Conservation (phyloP, 2,888 invertebrate genomes). For the Aspidiotus destructor region DNA sequence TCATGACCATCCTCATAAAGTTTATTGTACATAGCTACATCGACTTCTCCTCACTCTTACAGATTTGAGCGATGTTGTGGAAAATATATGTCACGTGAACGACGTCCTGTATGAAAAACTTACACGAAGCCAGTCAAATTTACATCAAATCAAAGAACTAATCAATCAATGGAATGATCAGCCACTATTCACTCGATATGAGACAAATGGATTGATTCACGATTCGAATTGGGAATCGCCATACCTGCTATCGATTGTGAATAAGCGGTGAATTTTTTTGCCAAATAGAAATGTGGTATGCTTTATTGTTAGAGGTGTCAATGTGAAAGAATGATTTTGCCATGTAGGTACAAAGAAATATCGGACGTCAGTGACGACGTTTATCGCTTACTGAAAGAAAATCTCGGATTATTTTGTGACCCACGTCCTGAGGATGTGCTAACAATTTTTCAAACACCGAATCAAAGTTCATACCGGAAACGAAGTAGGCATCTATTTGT, state of each 20-base stretch:
- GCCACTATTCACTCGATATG: constrained; percentile 21
- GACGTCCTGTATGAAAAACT: constrained; percentile 15
- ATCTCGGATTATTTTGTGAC: constrained; percentile 61
- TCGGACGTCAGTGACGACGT: constrained; percentile 50
- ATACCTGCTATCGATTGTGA: constrained; percentile 13
- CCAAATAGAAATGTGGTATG: neutral
- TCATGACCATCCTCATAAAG: no score
- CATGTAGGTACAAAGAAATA: constrained; percentile 45
- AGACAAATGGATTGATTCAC: constrained; percentile 15
- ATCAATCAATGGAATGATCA: constrained; percentile 22
- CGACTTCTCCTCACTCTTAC: neutral
- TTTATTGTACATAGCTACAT: no score
- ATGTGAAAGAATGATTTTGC: neutral
- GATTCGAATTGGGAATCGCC: constrained; percentile 6
- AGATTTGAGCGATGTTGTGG: constrained; percentile 19
- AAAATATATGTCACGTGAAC: constrained; percentile 14
- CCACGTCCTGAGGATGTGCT: constrained; percentile 41
- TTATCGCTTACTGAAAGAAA: constrained; percentile 50
- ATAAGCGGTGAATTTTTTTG: constrained; percentile 17
- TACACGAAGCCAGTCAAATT: constrained; percentile 9
- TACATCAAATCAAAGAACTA: constrained; percentile 18
- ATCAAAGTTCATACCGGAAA: no score
- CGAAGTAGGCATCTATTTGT: no score
- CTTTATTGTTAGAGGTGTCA: neutral
- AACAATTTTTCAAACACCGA: no score